Conservation (phyloP, 1,140 invertebrate genomes). For the Calosoma granatense region DNA sequence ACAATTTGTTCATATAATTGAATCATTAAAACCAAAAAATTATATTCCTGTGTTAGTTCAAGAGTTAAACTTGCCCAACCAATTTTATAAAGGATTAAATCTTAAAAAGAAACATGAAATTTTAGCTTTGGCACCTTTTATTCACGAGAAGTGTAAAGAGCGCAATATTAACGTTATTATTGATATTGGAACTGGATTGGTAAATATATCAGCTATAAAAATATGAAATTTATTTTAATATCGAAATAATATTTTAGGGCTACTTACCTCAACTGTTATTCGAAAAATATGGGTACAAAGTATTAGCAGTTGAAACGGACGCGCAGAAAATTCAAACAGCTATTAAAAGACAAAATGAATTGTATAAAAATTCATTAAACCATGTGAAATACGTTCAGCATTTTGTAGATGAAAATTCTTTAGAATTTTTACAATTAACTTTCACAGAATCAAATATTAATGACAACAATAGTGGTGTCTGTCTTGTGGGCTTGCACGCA, state of each 20-base stretch:
- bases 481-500: constrained; percentile 64
- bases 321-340: constrained; percentile 51
- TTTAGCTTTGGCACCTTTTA: constrained; percentile 43
- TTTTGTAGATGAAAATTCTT: constrained; percentile 41
- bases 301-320: constrained; percentile 65
- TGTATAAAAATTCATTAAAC: constrained; percentile 39
- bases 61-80: constrained; percentile 23
- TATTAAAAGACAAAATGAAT: constrained; percentile 45
- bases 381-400: constrained; percentile 47
- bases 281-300: constrained; percentile 48
- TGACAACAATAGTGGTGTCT: constrained; percentile 33
- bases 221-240: background rate
- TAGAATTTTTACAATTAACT: constrained; percentile 35
- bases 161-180: constrained; percentile 47
- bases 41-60: constrained; percentile 17
- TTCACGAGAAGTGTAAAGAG: constrained; percentile 42
- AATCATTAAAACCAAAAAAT: constrained; percentile 27
- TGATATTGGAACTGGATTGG: constrained; percentile 73
- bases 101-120: constrained; percentile 64
- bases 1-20: constrained; percentile 32
- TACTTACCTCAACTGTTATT: constrained; percentile 63
- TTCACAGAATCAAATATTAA: constrained; percentile 32
- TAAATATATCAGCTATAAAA: constrained; percentile 32
- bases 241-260: constrained; percentile 39
- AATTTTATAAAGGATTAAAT: constrained; percentile 37